Evolutionary conservation across 2,113 vertebrate genomes (phyloP), one percentile per base, ranked within the genome.

Genomic region (Gymnorhina tibicen): DNA sequence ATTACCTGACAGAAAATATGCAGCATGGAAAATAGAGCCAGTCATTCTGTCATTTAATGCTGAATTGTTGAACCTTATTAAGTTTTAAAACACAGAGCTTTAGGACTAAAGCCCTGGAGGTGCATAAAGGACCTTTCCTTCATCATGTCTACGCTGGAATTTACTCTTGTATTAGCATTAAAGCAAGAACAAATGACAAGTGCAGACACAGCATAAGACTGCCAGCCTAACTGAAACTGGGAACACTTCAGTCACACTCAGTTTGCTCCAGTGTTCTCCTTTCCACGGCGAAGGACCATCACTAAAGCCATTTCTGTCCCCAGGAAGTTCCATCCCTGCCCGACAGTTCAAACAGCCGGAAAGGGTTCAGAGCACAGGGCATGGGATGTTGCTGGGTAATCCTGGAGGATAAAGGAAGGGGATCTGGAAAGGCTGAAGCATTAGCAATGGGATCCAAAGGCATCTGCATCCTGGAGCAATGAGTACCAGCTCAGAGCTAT

Each of bases 111-210:
- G 70, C 67, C 46, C 23, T 3, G 3, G 83, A 75, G 60, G 19
- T 73, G 32, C 62, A 72, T 68, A 85, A 91, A 86, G 64, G 37
- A 74, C 14, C 46, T 56, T 26, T 85, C 62, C 73, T 72, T 87
- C 66, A 69, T 82, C 53, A 26, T 1, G 6, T 33, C 87, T 87
- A 9, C 39, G 5, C 5, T 85, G 59, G 50, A 76, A 90, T 83
- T 96, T 88, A 82, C 84, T 85, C 58, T 80, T 66, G 49, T 35
- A 58, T 90, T 94, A 92, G 67, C 30, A 62, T 70, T 90, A 91
- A 89, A 94, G 15, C 46, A 91, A 69, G 59, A 93, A 66, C 42
- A 95, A 79, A 85, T 68, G 35, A 63, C 24, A 91, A 83, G 41
- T 19, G 37, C 27, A 76, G 52, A 75, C 39, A 19, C 19, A 53